These are phyloP conservation scores for Pteromalus puparum DNA, from an alignment of 1,140 invertebrate species.

Conservation along the genomic window DNA sequence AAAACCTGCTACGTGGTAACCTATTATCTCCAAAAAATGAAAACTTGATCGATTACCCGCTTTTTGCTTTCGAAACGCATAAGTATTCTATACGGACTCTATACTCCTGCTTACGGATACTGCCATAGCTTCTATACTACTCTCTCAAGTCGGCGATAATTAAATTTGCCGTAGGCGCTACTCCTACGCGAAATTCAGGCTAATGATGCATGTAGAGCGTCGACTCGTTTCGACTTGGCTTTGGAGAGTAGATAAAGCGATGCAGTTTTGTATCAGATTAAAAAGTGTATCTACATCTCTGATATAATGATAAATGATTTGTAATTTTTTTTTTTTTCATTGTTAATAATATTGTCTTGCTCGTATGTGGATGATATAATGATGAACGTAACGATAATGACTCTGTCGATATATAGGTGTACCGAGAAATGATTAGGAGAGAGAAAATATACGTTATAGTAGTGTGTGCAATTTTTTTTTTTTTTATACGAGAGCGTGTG, in stretches of 20 bases:
- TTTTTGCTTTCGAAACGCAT: not conserved
- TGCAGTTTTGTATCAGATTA: not conserved
- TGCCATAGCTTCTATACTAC: not conserved
- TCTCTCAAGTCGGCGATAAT: not conserved
- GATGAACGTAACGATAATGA: no score
- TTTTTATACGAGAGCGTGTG: no score
- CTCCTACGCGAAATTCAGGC: constrained; percentile 19
- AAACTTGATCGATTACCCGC: not conserved
- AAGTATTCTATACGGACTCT: no score
- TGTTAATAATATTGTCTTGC: no score
- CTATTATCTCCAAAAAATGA: not conserved
- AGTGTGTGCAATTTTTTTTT: no score
- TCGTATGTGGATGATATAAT: no score
- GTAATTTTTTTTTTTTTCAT: no score
- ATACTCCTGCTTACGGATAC: no score
- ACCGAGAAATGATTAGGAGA: no score
- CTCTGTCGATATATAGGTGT: no score
- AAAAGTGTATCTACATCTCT: not conserved
- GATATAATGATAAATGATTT: no score
- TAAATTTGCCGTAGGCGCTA: not conserved
- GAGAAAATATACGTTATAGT: no score
- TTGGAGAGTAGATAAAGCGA: not conserved
- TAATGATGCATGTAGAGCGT: constrained; percentile 14
- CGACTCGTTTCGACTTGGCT: not conserved
- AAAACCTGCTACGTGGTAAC: not conserved